These are phyloP conservation scores for Chloroceryle amazona DNA, from an alignment of 2,797 vertebrate genomes.

Conservation along the genomic window DNA sequence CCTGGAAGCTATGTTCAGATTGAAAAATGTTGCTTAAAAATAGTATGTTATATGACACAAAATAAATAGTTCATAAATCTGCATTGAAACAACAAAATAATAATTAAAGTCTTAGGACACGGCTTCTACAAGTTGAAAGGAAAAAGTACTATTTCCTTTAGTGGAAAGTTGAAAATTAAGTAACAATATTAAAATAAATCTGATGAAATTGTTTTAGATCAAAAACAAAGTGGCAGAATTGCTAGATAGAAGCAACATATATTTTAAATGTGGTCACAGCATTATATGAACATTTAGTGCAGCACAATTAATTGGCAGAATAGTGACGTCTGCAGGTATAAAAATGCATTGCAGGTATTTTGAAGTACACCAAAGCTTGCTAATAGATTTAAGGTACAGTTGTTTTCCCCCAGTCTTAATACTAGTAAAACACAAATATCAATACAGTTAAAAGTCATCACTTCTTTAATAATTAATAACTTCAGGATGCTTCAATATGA, in stretches of 20 bases:
- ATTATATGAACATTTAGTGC: not conserved
- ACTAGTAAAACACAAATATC: not conserved
- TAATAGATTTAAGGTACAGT: not conserved
- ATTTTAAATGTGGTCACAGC: not conserved
- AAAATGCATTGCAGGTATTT: not conserved
- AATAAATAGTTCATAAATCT: constrained; percentile 81
- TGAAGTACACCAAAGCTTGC: not conserved
- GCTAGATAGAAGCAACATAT: constrained; percentile 39
- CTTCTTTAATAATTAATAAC: not conserved
- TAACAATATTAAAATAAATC: constrained; percentile 54
- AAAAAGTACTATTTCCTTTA: constrained; percentile 41
- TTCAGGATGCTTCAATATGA: not conserved
- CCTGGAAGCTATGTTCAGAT: constrained; percentile 64
- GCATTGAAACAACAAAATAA: constrained; percentile 75
- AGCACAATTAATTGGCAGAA: constrained; percentile 41
- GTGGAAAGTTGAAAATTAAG: constrained; percentile 30
- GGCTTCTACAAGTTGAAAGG: constrained; percentile 41
- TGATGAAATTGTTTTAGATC: constrained; percentile 36
- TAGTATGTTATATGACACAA: constrained; percentile 56
- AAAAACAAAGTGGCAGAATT: constrained; percentile 43
- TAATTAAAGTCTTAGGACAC: constrained; percentile 71
- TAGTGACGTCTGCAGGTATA: constrained; percentile 72
- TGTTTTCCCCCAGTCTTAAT: not conserved
- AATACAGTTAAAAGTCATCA: not conserved
- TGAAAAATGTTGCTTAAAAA: constrained; percentile 67